Base-by-base conservation (phyloP, 2,888 invertebrate species). In the Cryptocephalus primarius region DNA sequence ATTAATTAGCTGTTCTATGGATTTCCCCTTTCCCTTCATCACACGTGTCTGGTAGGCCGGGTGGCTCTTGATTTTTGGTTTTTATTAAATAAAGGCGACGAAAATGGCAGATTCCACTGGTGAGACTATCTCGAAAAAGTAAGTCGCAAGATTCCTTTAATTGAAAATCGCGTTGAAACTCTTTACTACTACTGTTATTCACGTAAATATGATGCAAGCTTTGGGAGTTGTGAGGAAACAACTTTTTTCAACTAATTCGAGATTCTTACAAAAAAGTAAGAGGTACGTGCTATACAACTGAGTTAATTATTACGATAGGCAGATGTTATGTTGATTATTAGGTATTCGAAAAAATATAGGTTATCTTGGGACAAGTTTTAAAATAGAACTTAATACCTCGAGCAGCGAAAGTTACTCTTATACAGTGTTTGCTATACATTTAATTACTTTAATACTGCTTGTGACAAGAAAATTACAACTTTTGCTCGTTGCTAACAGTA, bases 111-210 rank as follows among this genome's bases (percentile, higher is more conserved):
- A 64, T 48, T 50, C 52, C 49, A 49, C 44, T 42, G 51, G 53
- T 40, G 63, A 65, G 57, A 56, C 59, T 39, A 48, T 65, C 40
- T 65, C 65, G 8, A 65, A 65, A 55, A 65, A 65, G 65, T 65
- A 64, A 65, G 65, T 64, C 44, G 33, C 4, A 12, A 9, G n/a
- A 8, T 6, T 4, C 22, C 22, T 22, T 22, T 22, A 22, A 22
- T 22, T 6, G 22, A 22, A 22, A 22, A 22, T 22, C 22, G 22
- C 22, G 22, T 6, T 6, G 22, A 22, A 22, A 22, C 22, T 22
- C 22, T 22, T n/a, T 22, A 22, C 22, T 22, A 6, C 22, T 22
- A 22, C 22, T 22, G 22, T 22, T 22, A 22, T 22, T 22, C 22
- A 33, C 11, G 22, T 33, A 51, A 55, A 50, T 10, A 62, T 62